Evolutionary conservation across 2,888 invertebrate species (phyloP), one percentile per base, ranked within the genome.

Genomic region (Liopterus haemorrhoidalis): DNA sequence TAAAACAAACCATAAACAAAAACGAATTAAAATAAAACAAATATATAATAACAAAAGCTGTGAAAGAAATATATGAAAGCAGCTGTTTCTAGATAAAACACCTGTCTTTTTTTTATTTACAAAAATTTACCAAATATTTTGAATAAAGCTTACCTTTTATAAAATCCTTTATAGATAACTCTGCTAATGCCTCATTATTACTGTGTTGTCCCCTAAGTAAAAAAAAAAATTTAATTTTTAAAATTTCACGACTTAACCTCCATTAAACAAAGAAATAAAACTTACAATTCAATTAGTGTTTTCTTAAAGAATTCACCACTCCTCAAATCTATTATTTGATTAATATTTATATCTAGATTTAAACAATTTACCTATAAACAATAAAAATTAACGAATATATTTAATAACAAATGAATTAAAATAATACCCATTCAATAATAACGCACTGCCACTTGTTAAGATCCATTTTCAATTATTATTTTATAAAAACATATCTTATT

Each of bases 321-420:
- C 51, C 54, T 53, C 20, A 66, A 52, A 16, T 64, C 60, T 12
- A 55, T 50, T 6, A 66, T 36, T 24, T 49, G 32, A 6, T 28
- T 28, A 18, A 58, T 49, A 1, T 58, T 51, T 48, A 57, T 57
- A 4, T 52, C 52, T 22, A 67, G 46, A 54, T 62, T 63, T 47
- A 66, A 57, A 57, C 65, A 66, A 48, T 67, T 67, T 37, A 64
- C 59, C 67, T 67, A 41, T 43, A 61, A 58, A 15, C n/a, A 47
- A 36, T 15, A 28, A 25, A 14, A 21, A 32, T 32, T 24, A 28
- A 45, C 5, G 27, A 25, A 38, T 28, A 25, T 21, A 22, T 25
- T 30, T 14, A 6, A 11, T 11, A 22, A 27, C n/a, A 16, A 14
- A 32, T 21, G 36, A 36, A 25, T 41, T 14, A 28, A 4, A 27